Evolutionary conservation across 2,888 invertebrate genomes (phyloP).

Genomic region (Hofmannophila pseudospretella): DNA sequence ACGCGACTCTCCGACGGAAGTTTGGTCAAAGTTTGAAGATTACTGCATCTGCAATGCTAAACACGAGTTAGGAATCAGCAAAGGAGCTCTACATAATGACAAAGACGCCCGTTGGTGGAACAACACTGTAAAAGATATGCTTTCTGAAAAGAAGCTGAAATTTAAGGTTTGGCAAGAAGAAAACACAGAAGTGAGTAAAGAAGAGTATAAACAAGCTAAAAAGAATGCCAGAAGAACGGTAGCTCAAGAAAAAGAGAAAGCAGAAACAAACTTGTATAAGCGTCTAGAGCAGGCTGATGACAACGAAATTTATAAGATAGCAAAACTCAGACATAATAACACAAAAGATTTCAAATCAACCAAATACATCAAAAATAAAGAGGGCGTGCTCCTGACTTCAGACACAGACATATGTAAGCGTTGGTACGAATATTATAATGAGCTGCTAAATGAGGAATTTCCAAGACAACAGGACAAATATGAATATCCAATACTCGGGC

Average conservation of each 20-base stretch:
- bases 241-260: conserved; percentile 9
- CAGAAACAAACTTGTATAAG: conserved; percentile 9
- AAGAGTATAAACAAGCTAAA: too few relatives aligned
- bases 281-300: conserved; percentile 10
- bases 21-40: too few relatives aligned
- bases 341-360: conserved; percentile 1
- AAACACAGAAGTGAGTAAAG: too few relatives aligned
- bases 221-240: conserved; percentile 8
- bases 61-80: too few relatives aligned
- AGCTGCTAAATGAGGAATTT: conserved; percentile 1
- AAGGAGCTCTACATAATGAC: too few relatives aligned
- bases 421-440: conserved; percentile 8
- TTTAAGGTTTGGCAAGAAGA: too few relatives aligned
- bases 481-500: conserved; percentile 6
- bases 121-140: too few relatives aligned
- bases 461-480: conserved; percentile 3
- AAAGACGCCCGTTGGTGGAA: too few relatives aligned
- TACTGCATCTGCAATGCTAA: too few relatives aligned
- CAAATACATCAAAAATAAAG: conserved; percentile 12
- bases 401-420: conserved; percentile 7
- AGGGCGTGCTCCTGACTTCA: conserved; percentile 8
- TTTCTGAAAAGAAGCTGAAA: too few relatives aligned
- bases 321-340: conserved; percentile 4
- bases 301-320: conserved; percentile 12
- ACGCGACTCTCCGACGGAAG: too few relatives aligned